Base-by-base conservation (phyloP, 2,888 invertebrate genomes). In the Gymnosoma rotundatum region DNA sequence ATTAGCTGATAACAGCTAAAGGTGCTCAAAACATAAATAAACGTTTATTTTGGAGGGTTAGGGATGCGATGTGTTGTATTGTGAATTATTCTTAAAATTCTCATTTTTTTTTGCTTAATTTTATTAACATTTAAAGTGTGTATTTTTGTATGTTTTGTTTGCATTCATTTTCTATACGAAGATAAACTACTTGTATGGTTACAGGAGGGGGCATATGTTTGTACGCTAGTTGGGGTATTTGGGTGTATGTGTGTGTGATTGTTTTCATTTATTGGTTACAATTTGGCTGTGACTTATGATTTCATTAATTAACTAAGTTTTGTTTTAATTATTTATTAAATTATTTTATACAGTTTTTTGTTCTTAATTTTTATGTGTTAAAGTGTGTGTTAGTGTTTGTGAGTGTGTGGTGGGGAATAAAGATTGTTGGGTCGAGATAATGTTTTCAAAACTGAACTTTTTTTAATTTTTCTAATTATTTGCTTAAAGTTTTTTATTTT, bases 381-480 rank as follows among this genome's bases (percentile, higher is more conserved):
- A 2, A 7, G 63, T 21, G 21, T 56, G 12, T 42, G 42, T 42
- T 0, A 12, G 10, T 42, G 42, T 42, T 42, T 42, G 42, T 12
- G 12, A 18, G 38, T 48, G 16, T 58, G 20, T 45, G 21, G 50
- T 18, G 38, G 42, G 42, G 4, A 0, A 3, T 10, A 42, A 7
- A 42, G 42, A 14, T 42, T 42, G 2, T 14, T 8, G 9, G 18
- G 21, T 8, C 20, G 21, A 42, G 25, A 20, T 32, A 16, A 50
- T 60, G 66, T 58, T 36, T 38, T 32, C 12, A 61, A 36, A 67
- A 58, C 50, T 54, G 45, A 70, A 56, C 56, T 52, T 74, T 5
- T 1, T 66, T 63, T 50, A 61, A 42, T 42, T 67, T 84, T 79
- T 66, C 83, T 81, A 79, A 76, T 82, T 75, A 75, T 67, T 78